Evolutionary conservation across 2,888 invertebrate species (phyloP).

Genomic region (Vannuccia rotundouncinata): DNA sequence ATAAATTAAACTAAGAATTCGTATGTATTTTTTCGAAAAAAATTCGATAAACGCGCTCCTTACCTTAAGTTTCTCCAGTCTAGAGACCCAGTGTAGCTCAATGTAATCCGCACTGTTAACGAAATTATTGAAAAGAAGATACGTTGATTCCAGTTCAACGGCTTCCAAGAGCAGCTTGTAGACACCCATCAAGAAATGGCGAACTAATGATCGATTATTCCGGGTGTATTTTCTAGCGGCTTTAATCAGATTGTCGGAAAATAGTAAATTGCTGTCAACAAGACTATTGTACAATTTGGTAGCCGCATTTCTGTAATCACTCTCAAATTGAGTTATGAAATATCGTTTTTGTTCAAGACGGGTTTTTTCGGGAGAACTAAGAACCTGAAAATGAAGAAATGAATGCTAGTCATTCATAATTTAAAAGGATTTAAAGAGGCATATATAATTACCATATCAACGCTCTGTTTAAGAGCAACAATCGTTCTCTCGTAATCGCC

Average conservation of each 20-base stretch:
- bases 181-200: background rate
- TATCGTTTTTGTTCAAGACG: background rate
- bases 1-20: no score
- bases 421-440: no score
- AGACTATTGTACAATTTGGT: background rate
- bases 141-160: background rate
- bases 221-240: background rate
- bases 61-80: background rate
- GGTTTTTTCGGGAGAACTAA: background rate
- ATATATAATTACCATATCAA: background rate
- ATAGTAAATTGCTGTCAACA: background rate
- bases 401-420: no score
- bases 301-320: background rate
- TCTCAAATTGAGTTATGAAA: background rate
- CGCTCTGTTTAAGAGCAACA: background rate
- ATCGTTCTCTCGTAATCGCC: background rate
- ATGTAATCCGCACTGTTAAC: background rate
- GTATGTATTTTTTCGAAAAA: no score
- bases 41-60: no score
- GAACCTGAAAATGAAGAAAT: no score
- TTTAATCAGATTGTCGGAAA: background rate
- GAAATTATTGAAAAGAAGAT: background rate
- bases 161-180: background rate
- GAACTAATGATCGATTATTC: background rate
- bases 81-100: background rate